phyloP scores from a whole-genome alignment of 2,797 vertebrate species.

The Enteromius anoplus region DNA sequence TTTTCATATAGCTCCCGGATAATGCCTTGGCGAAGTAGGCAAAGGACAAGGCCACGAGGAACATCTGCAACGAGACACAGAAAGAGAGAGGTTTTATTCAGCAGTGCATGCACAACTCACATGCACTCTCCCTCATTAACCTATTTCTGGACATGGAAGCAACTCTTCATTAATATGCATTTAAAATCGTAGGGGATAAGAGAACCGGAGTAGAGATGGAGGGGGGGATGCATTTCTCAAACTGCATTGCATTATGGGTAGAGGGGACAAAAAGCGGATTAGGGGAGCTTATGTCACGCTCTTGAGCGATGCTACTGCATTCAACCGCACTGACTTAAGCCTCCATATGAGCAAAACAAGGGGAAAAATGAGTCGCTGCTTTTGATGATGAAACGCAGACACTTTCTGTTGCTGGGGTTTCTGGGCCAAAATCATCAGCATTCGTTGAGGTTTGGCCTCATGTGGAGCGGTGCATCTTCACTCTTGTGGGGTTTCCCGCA shows the following conservation, averaged over 20 bases:
- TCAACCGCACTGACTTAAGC: conserved; percentile 39
- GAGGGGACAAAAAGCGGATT: conserved; percentile 69
- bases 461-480: not conserved
- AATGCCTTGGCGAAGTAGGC: conserved; percentile 92
- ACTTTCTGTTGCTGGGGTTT: conserved; percentile 15
- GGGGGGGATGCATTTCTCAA: conserved; percentile 14
- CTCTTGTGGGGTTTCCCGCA: conserved; percentile 12
- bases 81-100: conserved; percentile 20
- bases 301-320: conserved; percentile 54
- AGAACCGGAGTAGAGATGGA: not conserved
- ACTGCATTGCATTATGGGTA: conserved; percentile 57
- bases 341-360: conserved; percentile 63
- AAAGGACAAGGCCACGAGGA: conserved; percentile 89
- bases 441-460: not conserved
- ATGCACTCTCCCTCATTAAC: conserved; percentile 33
- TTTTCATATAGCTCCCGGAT: conserved; percentile 92
- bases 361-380: conserved; percentile 49
- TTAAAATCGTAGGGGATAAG: conserved; percentile 30
- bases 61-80: conserved; percentile 78
- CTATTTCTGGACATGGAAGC: conserved; percentile 37
- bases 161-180: conserved; percentile 45
- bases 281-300: conserved; percentile 62
- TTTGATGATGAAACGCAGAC: conserved; percentile 39
- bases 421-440: conserved; percentile 23
- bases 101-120: not conserved